Evolutionary conservation across 2,888 invertebrate species (phyloP).

Genomic region (Pristionchus mayeri): DNA sequence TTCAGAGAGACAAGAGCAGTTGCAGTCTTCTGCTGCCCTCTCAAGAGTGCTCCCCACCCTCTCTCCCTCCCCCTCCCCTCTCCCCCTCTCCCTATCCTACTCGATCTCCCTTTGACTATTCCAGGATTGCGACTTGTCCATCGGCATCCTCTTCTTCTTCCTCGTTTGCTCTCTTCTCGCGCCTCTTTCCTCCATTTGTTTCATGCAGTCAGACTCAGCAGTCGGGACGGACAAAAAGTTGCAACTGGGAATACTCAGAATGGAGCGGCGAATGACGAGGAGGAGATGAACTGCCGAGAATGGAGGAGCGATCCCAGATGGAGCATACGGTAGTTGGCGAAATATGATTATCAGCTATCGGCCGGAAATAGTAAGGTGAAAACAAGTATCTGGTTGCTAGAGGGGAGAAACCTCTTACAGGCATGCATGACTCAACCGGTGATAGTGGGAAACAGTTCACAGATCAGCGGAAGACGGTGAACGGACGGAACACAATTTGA

Average conservation of each 20-base stretch:
- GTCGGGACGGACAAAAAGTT: not conserved
- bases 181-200: slow-evolving; percentile 14
- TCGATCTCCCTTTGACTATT: slow-evolving; percentile 39
- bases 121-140: slow-evolving; percentile 34
- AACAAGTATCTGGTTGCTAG: not conserved
- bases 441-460: too few relatives aligned
- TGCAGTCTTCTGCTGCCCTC: not conserved
- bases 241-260: slow-evolving; percentile 37
- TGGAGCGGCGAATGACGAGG: not conserved
- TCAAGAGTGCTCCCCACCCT: not conserved
- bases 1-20: slow-evolving; percentile 14
- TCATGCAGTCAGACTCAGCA: too few relatives aligned
- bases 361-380: not conserved
- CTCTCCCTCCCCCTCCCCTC: not conserved
- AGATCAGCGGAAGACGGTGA: not conserved
- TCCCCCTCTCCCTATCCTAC: slow-evolving; percentile 25
- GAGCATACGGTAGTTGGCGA: not conserved
- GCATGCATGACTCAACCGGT: too few relatives aligned
- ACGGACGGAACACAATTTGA: not conserved
- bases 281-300: slow-evolving; percentile 3
- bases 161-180: not conserved
- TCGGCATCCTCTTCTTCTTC: not conserved
- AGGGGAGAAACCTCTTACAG: not conserved
- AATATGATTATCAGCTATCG: not conserved
- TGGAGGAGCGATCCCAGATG: not conserved